Evolutionary conservation across 2,888 invertebrate species (phyloP), one percentile per base, ranked within the genome.

Genomic region (Melieria crassipennis): DNA sequence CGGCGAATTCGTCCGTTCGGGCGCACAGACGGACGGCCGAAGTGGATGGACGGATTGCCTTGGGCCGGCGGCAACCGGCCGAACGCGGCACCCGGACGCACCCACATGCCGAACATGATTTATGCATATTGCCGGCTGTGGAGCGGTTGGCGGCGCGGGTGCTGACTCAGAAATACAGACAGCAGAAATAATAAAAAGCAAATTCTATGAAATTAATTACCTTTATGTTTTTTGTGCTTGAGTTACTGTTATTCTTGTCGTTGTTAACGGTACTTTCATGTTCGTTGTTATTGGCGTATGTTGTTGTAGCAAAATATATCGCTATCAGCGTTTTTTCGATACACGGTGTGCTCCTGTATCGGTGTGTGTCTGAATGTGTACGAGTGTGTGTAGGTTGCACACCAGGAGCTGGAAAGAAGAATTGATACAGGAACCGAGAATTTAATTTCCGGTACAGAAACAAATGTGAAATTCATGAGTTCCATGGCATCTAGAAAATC

Each of bases 161-260:
- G 71, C 71, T 67, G 67, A 71, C 50, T 71, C 63, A 67, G 63
- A 58, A 61, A 56, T 50, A 7, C n/a, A 50, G 55, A 7, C 43
- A 16, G 52, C 4, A 52, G n/a, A 11, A 11, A n/a, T 16, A 62
- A 4, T n/a, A 30, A 30, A 63, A 42, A 55, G 2, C 13, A 43
- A 65, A 10, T 43, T 43, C 58, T 62, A 13, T 30, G 61, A 71
- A 56, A 61, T 65, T 71, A 71, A 71, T 71, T 71, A 66, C 57
- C 56, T 71, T 71, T 65, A 47, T 55, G 43, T 60, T 71, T 71
- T 65, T 61, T 55, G 43, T 60, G 45, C 7, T 42, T 13, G 60
- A 5, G 13, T 45, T 60, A 46, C 13, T 60, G 60, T 42, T 30
- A 13, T 58, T 46, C 42, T 48, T 63, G 63, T 30, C 43, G 13